Conservation (phyloP, 2,888 invertebrate genomes). For the Mesodorylaimus sp. region DNA sequence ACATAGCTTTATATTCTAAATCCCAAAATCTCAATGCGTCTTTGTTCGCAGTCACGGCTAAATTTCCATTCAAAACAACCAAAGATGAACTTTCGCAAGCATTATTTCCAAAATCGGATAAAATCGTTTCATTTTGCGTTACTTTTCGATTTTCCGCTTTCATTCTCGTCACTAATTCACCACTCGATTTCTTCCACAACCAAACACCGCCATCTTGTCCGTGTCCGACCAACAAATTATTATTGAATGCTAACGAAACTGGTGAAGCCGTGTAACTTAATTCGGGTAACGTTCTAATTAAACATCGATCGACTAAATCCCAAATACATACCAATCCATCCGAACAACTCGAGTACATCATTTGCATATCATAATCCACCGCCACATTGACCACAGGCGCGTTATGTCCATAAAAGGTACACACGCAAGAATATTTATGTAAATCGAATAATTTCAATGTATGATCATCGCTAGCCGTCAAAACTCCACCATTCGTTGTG, state of each 20-base stretch:
- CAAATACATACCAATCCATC: constrained; percentile 23
- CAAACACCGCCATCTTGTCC: constrained; percentile 12
- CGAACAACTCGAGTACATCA: constrained; percentile 18
- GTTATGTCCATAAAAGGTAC: constrained; percentile 19
- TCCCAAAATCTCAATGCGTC: constrained; percentile 3
- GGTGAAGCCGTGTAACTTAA: neutral
- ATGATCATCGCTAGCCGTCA: constrained; percentile 13
- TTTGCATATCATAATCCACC: constrained; percentile 15
- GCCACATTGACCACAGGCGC: constrained; percentile 15
- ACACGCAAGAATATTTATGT: constrained; percentile 12
- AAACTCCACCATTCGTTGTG: neutral
- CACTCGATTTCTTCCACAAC: constrained; percentile 15
- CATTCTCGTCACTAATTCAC: constrained; percentile 10
- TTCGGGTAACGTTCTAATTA: constrained; percentile 10
- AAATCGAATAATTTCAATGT: constrained; percentile 17
- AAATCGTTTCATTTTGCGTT: constrained; percentile 9
- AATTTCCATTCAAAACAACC: constrained; percentile 15
- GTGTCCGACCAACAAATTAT: constrained; percentile 12
- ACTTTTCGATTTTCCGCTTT: constrained; percentile 12
- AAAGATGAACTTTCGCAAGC: constrained; percentile 11
- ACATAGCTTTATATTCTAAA: neutral
- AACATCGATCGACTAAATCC: constrained; percentile 15
- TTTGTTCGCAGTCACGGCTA: constrained; percentile 15
- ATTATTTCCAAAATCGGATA: constrained; percentile 8
- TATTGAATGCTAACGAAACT: neutral